Evolutionary conservation across 2,797 vertebrate species (phyloP).

Genomic region (Eulemur albifrons): DNA sequence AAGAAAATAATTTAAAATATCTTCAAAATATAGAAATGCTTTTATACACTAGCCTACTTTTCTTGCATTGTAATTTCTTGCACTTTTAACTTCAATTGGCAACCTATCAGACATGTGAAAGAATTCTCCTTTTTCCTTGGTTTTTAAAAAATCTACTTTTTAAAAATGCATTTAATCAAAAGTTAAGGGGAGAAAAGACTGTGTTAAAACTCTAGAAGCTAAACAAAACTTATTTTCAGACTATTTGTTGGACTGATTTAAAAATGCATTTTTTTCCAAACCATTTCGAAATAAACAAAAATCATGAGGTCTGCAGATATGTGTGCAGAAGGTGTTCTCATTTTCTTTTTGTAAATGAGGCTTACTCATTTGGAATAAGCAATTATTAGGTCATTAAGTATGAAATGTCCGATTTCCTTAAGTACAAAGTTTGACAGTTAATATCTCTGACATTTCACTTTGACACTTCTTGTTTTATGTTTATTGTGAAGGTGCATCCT

Average conservation of each 20-base stretch:
- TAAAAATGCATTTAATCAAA: neutral
- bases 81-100: neutral
- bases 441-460: too few species aligned
- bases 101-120: neutral
- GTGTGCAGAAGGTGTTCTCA: neutral
- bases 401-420: too few species aligned
- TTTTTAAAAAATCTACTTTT: neutral
- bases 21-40: neutral
- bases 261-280: neutral
- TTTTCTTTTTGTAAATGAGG: neutral
- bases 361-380: neutral
- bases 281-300: neutral
- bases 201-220: neutral
- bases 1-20: neutral
- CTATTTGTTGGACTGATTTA: neutral
- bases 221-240: neutral
- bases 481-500: too few species aligned
- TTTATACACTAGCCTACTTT: neutral
- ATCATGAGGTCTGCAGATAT: neutral
- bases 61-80: neutral
- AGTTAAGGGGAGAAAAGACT: neutral
- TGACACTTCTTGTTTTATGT: too few species aligned
- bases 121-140: neutral
- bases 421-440: too few species aligned
- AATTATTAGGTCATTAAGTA: too few species aligned